Percentiles rank a stretch among this genome's conserved stretches.
phyloP scores from a whole-genome alignment of 2,888 invertebrate genomes.

The Hirtodrosophila trivittata region DNA sequence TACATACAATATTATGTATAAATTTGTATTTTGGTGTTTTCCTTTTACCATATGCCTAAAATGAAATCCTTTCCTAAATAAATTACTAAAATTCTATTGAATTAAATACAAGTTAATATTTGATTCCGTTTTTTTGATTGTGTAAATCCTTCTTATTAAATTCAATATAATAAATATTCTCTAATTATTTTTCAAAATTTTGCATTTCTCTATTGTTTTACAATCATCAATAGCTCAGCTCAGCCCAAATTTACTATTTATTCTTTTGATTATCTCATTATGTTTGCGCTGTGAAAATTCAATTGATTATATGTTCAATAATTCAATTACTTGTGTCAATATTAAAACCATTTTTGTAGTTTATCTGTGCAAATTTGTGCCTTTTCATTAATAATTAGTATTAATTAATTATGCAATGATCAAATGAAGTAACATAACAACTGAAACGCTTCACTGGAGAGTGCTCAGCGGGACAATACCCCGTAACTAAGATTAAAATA shows the following conservation, averaged over 20 bases:
- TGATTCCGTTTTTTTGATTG: not conserved
- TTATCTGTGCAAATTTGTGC: slow-evolving; percentile 1
- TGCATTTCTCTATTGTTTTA: slow-evolving; percentile 10
- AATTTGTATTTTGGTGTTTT: slow-evolving; percentile 68
- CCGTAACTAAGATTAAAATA: too few species aligned
- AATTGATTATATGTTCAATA: slow-evolving; percentile 28
- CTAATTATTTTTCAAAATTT: slow-evolving; percentile 14
- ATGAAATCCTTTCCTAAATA: slow-evolving; percentile 48
- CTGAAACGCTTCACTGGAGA: too few species aligned
- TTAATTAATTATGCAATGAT: slow-evolving; percentile 11
- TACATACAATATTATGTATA: slow-evolving; percentile 36
- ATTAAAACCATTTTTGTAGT: slow-evolving; percentile 14
- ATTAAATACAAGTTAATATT: slow-evolving; percentile 23
- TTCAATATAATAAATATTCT: slow-evolving; percentile 23
- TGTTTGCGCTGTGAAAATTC: slow-evolving; percentile 53
- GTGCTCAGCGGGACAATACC: too few species aligned
- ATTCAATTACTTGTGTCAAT: slow-evolving; percentile 31
- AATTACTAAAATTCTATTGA: slow-evolving; percentile 21
- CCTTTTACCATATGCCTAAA: slow-evolving; percentile 40
- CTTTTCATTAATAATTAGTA: slow-evolving; percentile 11
- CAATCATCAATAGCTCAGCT: slow-evolving; percentile 2
- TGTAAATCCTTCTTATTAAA: slow-evolving; percentile 5
- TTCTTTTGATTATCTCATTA: slow-evolving; percentile 43
- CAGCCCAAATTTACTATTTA: slow-evolving; percentile 8
- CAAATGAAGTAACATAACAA: too few species aligned